Evolutionary conservation across 2,113 vertebrate genomes (phyloP), one percentile per base, ranked within the genome.

Genomic region (Pelmatolapia mariae): DNA sequence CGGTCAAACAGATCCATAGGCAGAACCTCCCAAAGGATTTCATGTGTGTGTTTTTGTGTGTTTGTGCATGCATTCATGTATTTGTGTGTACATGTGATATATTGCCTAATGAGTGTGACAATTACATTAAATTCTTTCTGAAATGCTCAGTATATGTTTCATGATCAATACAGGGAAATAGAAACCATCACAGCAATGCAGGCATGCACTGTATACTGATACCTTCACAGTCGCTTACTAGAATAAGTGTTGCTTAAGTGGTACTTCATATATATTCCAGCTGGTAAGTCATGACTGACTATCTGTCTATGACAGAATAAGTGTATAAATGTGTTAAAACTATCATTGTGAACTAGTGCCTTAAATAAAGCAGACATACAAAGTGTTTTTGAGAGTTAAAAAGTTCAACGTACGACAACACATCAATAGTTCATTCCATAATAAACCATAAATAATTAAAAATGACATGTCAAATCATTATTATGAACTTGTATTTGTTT

Each of bases 1-100:
- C 78, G 84, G 86, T 93, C 92, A 91, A 93, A 93, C 93, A 89
- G 90, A 95, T 94, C 93, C 83, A 95, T 94, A 94, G 85, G 86
- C 90, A 91, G 80, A 80, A n/a, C 83, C 19, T 89, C 94, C 89
- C 91, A 24, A 26, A 92, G 94, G 92, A 91, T 85, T 76, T 47
- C 0, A 7, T 26, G 13, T 73, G 33, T 40, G 24, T 33, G 22
- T 43, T 78, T 73, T 13, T 45, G 31, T 33, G 52, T 33, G 59
- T 83, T 3, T n/a, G 61, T 66, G 47, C 80, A 3, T 53, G 19
- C 47, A 54, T 54, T 53, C 4, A 36, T 53, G 50, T 38, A 36
- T 54, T 8, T 80, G 12, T 9, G 71, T 31, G 4, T 50, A 31
- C 10, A 31, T 50, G 45, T 78, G 29, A 63, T 54, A 53, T 63